Conservation (phyloP, 2,113 vertebrate genomes). For the Chaetodon auriga region DNA sequence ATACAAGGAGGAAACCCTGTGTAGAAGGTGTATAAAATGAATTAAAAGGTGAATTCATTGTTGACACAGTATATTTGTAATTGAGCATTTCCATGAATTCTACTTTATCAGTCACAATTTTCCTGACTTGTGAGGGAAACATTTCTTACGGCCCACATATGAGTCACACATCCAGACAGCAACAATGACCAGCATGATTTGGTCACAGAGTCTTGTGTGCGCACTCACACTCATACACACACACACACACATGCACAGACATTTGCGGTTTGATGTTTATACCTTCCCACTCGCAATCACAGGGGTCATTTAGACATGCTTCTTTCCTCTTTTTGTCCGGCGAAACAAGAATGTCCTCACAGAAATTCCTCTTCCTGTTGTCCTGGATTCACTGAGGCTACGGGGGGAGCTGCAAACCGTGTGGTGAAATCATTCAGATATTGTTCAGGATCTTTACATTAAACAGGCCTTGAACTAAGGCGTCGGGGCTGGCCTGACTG, state of each 20-base stretch:
- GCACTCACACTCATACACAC: no score
- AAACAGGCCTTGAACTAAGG: conserved; percentile 4
- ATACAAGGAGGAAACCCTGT: neutral
- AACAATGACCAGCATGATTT: conserved; percentile 33
- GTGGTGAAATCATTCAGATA: conserved; percentile 19
- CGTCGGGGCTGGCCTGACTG: neutral
- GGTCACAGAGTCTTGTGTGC: neutral
- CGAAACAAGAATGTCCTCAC: conserved; percentile 4
- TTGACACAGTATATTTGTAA: neutral
- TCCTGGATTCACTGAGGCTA: conserved; percentile 19
- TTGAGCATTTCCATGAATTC: neutral
- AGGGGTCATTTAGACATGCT: conserved; percentile 35
- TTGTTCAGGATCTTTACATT: conserved; percentile 2
- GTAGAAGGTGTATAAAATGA: neutral
- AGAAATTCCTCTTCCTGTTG: conserved; percentile 24
- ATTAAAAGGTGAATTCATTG: neutral
- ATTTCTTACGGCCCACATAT: conserved; percentile 16
- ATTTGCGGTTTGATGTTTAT: conserved; percentile 35
- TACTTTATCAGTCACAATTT: neutral
- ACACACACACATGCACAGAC: conserved; percentile 9
- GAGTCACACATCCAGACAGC: conserved; percentile 45
- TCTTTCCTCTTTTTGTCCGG: conserved; percentile 33
- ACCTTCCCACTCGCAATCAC: conserved; percentile 32
- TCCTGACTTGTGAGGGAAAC: conserved; percentile 20
- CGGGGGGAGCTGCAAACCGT: neutral